A percentile compares a stretch with the other conserved stretches of the same genome.
Conservation (phyloP, 2,888 invertebrate species). For the Meiosimyza decipiens region DNA sequence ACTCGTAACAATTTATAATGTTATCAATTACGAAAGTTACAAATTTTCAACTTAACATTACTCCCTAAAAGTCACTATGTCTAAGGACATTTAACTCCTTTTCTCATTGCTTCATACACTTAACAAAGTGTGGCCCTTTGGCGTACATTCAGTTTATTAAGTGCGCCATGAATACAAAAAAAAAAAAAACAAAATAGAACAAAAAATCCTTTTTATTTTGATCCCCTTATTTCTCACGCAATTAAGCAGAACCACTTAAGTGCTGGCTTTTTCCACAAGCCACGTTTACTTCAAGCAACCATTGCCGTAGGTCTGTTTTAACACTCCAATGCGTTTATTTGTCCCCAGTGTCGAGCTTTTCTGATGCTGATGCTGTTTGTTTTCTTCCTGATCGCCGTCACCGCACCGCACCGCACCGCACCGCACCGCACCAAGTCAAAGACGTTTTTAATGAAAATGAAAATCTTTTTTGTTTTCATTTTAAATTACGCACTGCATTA, state of each 20-base stretch:
- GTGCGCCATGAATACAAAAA: too few species aligned
- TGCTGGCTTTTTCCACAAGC: not conserved
- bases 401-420: not conserved
- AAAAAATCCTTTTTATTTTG: not conserved
- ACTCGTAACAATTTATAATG: too few species aligned
- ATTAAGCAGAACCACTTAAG: slow-evolving; percentile 18
- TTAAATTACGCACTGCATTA: slow-evolving; percentile 21
- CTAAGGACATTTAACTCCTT: not conserved
- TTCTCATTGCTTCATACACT: too few species aligned
- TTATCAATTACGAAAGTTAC: too few species aligned
- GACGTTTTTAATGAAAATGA: slow-evolving; percentile 11
- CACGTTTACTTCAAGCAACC: too few species aligned
- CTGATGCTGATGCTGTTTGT: not conserved
- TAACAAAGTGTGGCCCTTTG: not conserved
- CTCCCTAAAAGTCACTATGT: not conserved
- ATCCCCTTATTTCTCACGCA: slow-evolving; percentile 12
- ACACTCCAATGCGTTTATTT: not conserved
- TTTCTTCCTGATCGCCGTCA: not conserved
- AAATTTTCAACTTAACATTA: not conserved
- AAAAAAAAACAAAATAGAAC: too few species aligned
- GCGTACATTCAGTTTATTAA: not conserved
- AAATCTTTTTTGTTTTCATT: slow-evolving; percentile 13
- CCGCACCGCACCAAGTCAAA: not conserved
- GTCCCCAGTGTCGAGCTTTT: not conserved
- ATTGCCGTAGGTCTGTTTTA: too few species aligned